Conservation (phyloP, 2,888 invertebrate genomes). For the Metacarcinus magister region DNA sequence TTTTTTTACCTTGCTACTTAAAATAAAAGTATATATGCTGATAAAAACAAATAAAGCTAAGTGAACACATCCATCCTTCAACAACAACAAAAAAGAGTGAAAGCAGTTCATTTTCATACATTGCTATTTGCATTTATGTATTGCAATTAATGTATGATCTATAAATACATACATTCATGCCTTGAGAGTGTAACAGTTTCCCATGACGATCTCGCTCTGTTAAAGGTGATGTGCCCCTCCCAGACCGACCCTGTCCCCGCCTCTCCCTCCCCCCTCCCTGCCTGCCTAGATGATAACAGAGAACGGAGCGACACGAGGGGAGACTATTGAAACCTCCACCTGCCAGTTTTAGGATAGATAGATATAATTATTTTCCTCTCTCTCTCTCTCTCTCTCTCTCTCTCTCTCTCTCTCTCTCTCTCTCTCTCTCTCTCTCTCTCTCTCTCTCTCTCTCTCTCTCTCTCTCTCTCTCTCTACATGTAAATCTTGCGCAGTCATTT, state of each 20-base stretch:
- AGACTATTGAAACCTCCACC: background rate
- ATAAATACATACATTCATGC: slow-evolving; percentile 17
- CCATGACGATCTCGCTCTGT: background rate
- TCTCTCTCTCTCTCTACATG: too few relatives aligned
- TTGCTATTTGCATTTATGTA: background rate
- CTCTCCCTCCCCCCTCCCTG: background rate
- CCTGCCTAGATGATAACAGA: background rate
- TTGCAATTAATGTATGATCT: slow-evolving; percentile 26
- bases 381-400: too few relatives aligned
- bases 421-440: too few relatives aligned
- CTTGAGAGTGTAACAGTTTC: slow-evolving; percentile 10
- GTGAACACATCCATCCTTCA: background rate
- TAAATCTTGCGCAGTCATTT: too few relatives aligned
- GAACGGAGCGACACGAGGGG: background rate
- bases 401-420: too few relatives aligned
- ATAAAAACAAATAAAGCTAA: background rate
- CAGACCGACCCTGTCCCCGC: background rate
- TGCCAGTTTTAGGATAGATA: background rate
- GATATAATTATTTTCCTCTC: too few relatives aligned
- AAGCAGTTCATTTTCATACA: background rate
- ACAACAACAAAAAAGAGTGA: background rate
- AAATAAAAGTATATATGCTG: background rate
- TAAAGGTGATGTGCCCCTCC: slow-evolving; percentile 15
- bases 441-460: too few relatives aligned
- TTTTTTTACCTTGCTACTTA: background rate